Evolutionary conservation across 2,797 vertebrate species (phyloP).

Genomic region (Brachyalestes nurse): DNA sequence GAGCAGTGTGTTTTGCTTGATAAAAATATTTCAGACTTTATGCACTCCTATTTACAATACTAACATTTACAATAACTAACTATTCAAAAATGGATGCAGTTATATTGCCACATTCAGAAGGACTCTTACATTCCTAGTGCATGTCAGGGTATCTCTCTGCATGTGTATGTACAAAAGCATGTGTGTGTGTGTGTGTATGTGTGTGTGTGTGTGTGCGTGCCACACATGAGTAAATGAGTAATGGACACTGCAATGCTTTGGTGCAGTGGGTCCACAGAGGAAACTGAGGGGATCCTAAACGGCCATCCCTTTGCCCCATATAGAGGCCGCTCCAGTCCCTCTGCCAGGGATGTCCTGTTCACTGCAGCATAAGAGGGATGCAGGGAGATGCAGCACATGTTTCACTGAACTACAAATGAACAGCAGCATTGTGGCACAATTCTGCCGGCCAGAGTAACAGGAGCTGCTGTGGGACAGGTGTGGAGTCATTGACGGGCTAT

Average conservation of each 20-base stretch:
- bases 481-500: constrained; percentile 63
- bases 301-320: constrained; percentile 55
- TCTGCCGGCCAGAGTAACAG: constrained; percentile 69
- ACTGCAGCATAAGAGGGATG: constrained; percentile 30
- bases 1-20: too few species aligned
- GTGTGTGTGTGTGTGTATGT: constrained; percentile 38
- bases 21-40: too few species aligned
- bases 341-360: constrained; percentile 1
- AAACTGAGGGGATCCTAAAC: constrained; percentile 64
- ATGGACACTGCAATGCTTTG: constrained; percentile 69
- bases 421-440: constrained; percentile 69
- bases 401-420: constrained; percentile 76
- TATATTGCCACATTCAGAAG: background rate
- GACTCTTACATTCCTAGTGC: background rate
- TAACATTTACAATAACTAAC: too few species aligned
- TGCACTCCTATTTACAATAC: too few species aligned
- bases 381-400: constrained; percentile 60
- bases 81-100: background rate
- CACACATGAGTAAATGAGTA: too few species aligned
- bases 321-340: constrained; percentile 50
- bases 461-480: constrained; percentile 63
- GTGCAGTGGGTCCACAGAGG: constrained; percentile 64
- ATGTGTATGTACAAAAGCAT: constrained; percentile 12
- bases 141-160: constrained; percentile 7
- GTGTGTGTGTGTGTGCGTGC: background rate